Percentiles rank a stretch among this genome's conserved stretches.
These are phyloP conservation scores for Epizoanthus scotinus DNA, from an alignment of 92 coral and sea anemone genomes.

Conservation along the genomic window DNA sequence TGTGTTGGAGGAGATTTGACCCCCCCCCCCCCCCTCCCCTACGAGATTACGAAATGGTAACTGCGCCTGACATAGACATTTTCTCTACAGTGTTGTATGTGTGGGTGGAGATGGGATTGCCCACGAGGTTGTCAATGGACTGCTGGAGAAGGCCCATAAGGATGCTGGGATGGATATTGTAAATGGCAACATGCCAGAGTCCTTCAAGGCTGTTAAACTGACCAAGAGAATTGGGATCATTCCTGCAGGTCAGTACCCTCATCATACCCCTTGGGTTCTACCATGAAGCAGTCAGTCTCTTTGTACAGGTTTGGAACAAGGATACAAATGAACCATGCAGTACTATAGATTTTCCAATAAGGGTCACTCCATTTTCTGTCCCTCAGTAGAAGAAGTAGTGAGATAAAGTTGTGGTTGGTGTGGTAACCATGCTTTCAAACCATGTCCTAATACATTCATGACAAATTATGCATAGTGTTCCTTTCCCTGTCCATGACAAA, in stretches of 20 bases:
- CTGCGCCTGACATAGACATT: not conserved
- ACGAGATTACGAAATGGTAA: slow-evolving; percentile 56
- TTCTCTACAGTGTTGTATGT: slow-evolving; percentile 62
- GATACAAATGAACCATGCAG: too few relatives aligned
- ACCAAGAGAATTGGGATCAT: slow-evolving; percentile 72
- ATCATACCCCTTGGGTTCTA: too few relatives aligned
- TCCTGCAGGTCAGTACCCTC: slow-evolving; percentile 71
- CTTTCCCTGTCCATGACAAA: too few relatives aligned
- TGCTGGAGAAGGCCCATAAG: slow-evolving; percentile 68
- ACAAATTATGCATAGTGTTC: too few relatives aligned
- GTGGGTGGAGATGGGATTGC: slow-evolving; percentile 91
- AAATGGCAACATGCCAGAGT: slow-evolving; percentile 61
- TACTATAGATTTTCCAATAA: too few relatives aligned
- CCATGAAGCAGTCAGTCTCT: not conserved
- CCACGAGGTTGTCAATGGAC: slow-evolving; percentile 87
- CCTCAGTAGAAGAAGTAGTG: too few relatives aligned
- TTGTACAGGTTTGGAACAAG: too few relatives aligned
- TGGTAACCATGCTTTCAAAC: too few relatives aligned
- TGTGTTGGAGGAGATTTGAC: slow-evolving; percentile 90
- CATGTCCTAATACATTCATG: too few relatives aligned
- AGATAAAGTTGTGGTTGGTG: too few relatives aligned
- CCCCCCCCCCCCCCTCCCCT: too few relatives aligned
- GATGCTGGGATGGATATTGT: slow-evolving; percentile 70
- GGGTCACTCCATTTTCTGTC: too few relatives aligned
- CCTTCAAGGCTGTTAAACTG: slow-evolving; percentile 63